Conservation (phyloP, 2,113 vertebrate species). For the Pomatostomus ruficeps region DNA sequence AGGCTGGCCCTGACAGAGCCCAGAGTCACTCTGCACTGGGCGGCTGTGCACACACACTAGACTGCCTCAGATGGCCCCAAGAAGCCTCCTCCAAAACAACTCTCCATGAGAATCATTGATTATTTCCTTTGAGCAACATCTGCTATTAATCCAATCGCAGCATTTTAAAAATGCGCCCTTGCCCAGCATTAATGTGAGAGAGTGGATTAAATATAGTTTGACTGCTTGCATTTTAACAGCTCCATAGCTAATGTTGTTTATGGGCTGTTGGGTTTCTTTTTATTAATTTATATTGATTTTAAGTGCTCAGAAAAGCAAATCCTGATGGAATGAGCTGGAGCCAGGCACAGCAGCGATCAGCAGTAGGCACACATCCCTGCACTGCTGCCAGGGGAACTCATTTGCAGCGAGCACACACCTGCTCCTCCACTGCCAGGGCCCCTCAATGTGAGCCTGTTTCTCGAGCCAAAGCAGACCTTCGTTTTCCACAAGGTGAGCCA, state of each 20-base stretch:
- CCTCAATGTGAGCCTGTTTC: neutral
- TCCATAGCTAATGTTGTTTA: slow-evolving; percentile 40
- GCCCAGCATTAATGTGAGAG: neutral
- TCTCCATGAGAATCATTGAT: neutral
- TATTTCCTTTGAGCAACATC: slow-evolving; percentile 1
- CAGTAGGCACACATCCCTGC: neutral
- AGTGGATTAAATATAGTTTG: slow-evolving; percentile 16
- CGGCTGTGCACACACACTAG: neutral
- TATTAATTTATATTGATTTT: slow-evolving; percentile 63
- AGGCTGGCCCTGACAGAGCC: neutral
- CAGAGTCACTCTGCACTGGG: neutral
- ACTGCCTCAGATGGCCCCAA: neutral
- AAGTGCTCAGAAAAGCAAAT: slow-evolving; percentile 14
- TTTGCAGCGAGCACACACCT: neutral
- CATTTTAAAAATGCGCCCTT: neutral
- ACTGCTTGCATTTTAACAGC: slow-evolving; percentile 30
- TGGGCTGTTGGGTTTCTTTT: slow-evolving; percentile 55
- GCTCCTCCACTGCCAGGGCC: neutral
- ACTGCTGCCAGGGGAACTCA: neutral
- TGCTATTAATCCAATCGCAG: slow-evolving; percentile 15
- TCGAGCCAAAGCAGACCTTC: neutral
- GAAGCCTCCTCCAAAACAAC: neutral
- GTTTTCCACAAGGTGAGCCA: neutral
- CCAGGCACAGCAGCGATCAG: neutral
- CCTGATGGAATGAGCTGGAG: neutral